Conservation (phyloP, 1,140 invertebrate species). For the Drosophila sucinea region DNA sequence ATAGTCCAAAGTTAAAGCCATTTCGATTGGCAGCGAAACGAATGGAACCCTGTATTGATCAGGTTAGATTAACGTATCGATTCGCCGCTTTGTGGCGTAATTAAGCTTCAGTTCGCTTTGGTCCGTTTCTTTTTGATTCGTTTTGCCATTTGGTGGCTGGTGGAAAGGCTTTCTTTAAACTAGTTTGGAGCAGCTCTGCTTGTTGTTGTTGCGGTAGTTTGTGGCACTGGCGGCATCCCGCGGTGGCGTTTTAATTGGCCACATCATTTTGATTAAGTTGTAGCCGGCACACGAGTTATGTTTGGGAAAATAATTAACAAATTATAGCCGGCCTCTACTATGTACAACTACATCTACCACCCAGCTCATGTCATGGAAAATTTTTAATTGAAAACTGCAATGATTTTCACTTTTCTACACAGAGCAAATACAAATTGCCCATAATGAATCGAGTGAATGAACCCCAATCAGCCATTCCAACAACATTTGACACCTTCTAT, state of each 20-base stretch:
- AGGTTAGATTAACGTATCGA: slow-evolving; percentile 38
- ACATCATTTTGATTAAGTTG: slow-evolving; percentile 81
- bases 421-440: slow-evolving; percentile 49
- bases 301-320: slow-evolving; percentile 79
- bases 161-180: slow-evolving; percentile 77
- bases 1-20: slow-evolving; percentile 31
- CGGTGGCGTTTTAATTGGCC: slow-evolving; percentile 78
- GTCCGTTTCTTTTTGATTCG: slow-evolving; percentile 48
- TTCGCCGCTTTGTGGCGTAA: slow-evolving; percentile 35
- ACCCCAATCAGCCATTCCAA: neutral
- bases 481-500: too few species aligned
- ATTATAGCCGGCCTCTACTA: slow-evolving; percentile 54
- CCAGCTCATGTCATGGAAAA: slow-evolving; percentile 64
- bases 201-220: neutral
- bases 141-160: slow-evolving; percentile 2
- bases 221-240: slow-evolving; percentile 40
- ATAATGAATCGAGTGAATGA: slow-evolving; percentile 15
- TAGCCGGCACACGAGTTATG: slow-evolving; percentile 58
- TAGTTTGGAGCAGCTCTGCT: slow-evolving; percentile 51
- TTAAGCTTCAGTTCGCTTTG: slow-evolving; percentile 61
- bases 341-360: neutral
- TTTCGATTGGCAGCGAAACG: slow-evolving; percentile 13
- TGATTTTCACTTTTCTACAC: slow-evolving; percentile 74
- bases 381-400: slow-evolving; percentile 61
- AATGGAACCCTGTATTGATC: slow-evolving; percentile 45